Evolutionary conservation across 2,113 vertebrate species (phyloP), one percentile per base, ranked within the genome.

Genomic region (Nothobranchius kuhntae): DNA sequence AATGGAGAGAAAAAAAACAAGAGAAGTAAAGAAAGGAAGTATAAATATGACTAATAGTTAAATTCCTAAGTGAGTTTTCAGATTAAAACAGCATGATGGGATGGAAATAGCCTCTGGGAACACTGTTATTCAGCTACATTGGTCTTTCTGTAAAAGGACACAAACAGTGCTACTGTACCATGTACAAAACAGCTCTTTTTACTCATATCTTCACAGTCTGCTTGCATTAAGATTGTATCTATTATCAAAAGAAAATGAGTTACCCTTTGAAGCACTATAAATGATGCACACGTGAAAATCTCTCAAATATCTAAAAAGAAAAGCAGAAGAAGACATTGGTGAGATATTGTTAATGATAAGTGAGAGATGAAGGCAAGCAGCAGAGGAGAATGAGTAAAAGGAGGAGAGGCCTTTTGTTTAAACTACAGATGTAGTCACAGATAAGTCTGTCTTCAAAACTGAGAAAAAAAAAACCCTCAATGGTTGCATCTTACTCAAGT

Each of bases 141-240:
- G 59, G 38, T 3, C 61, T 40, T 58, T 81, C 65, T 70, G 60
- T 50, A 42, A 75, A 82, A 87, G 60, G 40, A 77, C 48, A 65
- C 63, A 59, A 61, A 26, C 60, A 58, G 53, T 48, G 48, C 9
- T 15, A 61, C 68, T 65, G 57, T 58, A 13, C 58, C 3, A 0
- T 45, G 58, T 52, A 52, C 52, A 65, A 68, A 69, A 65, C 62
- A 65, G 46, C 7, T 42, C 59, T 65, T n/a, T n/a, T 17, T 69
- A 26, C 48, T 70, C 50, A 56, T 11, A 69, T 76, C 50, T 61
- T 48, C 68, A 68, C 68, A 46, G 63, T 75, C 48, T 60, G 61
- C 47, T 65, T 52, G 48, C 60, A 77, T 67, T 75, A 65, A 68
- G 68, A 85, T 69, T 51, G 56, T 65, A 77, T 79, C 67, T 83